phyloP scores from a whole-genome alignment of 2,797 vertebrate species.

The Gobio occitaniae region DNA sequence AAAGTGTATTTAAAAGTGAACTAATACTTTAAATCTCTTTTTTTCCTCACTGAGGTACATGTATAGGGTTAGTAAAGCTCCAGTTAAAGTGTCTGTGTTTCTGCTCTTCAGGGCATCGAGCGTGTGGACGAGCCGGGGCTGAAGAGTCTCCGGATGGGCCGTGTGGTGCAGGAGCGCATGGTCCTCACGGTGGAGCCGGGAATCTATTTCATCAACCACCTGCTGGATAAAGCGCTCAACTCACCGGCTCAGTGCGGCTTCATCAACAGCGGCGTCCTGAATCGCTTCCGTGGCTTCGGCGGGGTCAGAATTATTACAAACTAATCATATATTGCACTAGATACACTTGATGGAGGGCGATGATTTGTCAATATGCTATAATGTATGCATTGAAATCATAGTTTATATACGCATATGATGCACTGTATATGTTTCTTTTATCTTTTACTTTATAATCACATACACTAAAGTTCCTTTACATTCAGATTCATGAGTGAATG shows the following conservation, averaged over 20 bases:
- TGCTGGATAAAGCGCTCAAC: constrained; percentile 88
- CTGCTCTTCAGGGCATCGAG: constrained; percentile 81
- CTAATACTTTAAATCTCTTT: too few species aligned
- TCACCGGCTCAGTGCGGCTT: constrained; percentile 84
- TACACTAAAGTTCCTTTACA: not conserved
- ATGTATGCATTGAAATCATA: not conserved
- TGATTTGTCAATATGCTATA: not conserved
- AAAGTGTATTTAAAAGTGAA: too few species aligned
- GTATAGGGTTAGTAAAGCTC: too few species aligned
- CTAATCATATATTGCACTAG: not conserved
- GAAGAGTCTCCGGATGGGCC: constrained; percentile 86
- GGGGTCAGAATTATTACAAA: constrained; percentile 83
- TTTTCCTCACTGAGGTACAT: too few species aligned
- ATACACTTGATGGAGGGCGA: not conserved
- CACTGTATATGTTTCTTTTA: not conserved
- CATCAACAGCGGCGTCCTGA: constrained; percentile 83
- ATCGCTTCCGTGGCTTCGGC: constrained; percentile 87
- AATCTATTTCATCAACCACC: constrained; percentile 95
- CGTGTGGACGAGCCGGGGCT: constrained; percentile 87
- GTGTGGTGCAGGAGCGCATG: constrained; percentile 87
- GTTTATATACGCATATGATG: too few species aligned
- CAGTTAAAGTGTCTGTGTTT: too few species aligned
- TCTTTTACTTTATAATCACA: not conserved
- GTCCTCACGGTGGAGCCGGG: constrained; percentile 95
- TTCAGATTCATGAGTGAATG: not conserved